phyloP scores from a whole-genome alignment of 2,888 invertebrate genomes.

The Drosophila demipolita region DNA sequence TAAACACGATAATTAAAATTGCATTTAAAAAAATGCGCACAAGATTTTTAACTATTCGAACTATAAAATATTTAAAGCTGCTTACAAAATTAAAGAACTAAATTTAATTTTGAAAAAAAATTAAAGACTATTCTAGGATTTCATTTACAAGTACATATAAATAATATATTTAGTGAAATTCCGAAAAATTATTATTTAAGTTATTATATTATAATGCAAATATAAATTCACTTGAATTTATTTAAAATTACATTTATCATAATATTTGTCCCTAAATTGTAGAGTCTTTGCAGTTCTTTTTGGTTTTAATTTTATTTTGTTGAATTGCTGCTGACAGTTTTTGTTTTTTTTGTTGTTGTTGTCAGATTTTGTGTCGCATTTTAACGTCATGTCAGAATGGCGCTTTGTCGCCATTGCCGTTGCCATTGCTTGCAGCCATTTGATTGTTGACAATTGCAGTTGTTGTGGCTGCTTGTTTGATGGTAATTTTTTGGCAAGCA shows the following conservation, averaged over 20 bases:
- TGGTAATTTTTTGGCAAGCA: constrained; percentile 21
- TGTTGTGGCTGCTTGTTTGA: constrained; percentile 20
- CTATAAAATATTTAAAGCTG: background rate
- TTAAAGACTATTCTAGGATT: background rate
- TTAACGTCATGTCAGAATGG: constrained; percentile 52
- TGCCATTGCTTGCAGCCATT: constrained; percentile 33
- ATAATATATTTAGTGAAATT: background rate
- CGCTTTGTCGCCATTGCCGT: constrained; percentile 34
- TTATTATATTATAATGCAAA: too few relatives aligned
- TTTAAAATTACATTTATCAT: background rate
- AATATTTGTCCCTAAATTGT: background rate
- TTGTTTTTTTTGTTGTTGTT: background rate
- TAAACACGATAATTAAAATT: background rate
- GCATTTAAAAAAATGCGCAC: background rate
- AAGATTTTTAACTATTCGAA: background rate
- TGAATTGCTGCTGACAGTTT: background rate
- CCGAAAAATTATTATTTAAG: background rate
- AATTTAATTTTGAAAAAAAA: too few relatives aligned
- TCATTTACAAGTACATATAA: background rate
- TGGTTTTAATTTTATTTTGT: background rate
- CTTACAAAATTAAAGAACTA: background rate
- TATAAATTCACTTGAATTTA: background rate
- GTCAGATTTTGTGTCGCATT: constrained; percentile 24
- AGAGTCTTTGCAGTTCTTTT: constrained; percentile 9
- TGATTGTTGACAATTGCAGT: constrained; percentile 43